These are phyloP conservation scores for Allygus modestus DNA, from an alignment of 2,888 invertebrate genomes.

Conservation along the genomic window DNA sequence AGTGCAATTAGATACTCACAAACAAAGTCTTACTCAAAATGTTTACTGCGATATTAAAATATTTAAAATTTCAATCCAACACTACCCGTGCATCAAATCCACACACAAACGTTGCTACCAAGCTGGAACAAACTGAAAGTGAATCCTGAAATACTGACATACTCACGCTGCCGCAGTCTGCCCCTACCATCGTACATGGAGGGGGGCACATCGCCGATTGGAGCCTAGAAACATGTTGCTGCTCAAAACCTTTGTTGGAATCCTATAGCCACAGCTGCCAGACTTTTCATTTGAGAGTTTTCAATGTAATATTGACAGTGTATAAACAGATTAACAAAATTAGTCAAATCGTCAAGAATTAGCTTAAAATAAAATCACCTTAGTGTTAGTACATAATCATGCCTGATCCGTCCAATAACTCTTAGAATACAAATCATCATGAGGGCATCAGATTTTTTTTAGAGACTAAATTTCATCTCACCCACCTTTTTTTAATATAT, in stretches of 20 bases:
- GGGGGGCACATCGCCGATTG: not conserved
- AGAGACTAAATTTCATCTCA: no score
- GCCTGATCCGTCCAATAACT: no score
- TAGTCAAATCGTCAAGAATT: no score
- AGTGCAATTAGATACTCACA: constrained; percentile 12
- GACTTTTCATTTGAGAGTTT: not conserved
- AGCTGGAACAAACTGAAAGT: constrained; percentile 21
- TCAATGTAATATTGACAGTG: no score
- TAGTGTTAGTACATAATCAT: no score
- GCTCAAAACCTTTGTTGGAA: not conserved
- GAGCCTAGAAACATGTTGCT: not conserved
- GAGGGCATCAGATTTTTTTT: no score
- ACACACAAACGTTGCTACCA: constrained; percentile 34
- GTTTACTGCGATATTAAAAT: no score
- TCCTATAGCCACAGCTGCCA: not conserved
- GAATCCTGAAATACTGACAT: constrained; percentile 39
- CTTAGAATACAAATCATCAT: no score
- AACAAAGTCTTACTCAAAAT: not conserved
- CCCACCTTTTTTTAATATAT: no score
- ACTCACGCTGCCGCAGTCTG: constrained; percentile 34
- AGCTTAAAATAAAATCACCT: no score
- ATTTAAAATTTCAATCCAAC: not conserved
- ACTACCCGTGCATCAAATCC: constrained; percentile 16
- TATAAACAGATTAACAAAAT: no score
- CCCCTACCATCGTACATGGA: constrained; percentile 21